Percentiles rank a stretch among this genome's conserved stretches.
phyloP scores from a whole-genome alignment of 92 coral and sea anemone species.

The Scolanthus callimorphus region DNA sequence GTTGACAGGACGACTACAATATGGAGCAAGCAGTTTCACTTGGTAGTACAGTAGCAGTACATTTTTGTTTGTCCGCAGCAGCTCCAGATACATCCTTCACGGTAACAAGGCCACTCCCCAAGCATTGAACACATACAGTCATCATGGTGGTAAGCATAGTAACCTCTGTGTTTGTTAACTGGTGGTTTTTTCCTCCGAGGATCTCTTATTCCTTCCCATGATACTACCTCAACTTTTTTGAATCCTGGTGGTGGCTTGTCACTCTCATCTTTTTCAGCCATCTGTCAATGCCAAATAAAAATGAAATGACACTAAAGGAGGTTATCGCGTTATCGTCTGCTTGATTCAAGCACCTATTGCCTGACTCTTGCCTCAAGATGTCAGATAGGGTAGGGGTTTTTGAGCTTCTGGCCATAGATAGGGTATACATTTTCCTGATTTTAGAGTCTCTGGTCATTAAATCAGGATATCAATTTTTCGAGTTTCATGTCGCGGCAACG shows the following conservation, averaged over 20 bases:
- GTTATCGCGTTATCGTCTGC: no score
- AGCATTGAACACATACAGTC: conserved; percentile 89
- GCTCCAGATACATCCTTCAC: conserved; percentile 87
- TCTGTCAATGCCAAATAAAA: conserved; percentile 7
- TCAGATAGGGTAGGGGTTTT: no score
- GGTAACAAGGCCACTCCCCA: conserved; percentile 82
- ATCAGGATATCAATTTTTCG: no score
- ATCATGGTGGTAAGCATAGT: conserved; percentile 83
- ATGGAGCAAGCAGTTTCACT: no score
- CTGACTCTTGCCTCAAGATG: no score
- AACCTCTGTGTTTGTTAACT: conserved; percentile 87
- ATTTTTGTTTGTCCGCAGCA: conserved; percentile 76
- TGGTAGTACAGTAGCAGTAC: conserved; percentile 58
- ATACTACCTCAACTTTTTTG: conserved; percentile 30
- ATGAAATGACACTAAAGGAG: no score
- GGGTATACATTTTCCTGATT: no score
- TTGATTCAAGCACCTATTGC: no score
- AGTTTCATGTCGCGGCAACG: no score
- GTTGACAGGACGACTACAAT: no score
- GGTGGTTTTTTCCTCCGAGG: conserved; percentile 30
- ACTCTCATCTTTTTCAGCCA: conserved; percentile 1
- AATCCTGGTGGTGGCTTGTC: conserved; percentile 69
- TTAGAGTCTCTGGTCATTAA: no score
- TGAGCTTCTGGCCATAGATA: no score
- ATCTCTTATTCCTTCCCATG: conserved; percentile 48